Evolutionary conservation across 1,140 invertebrate species (phyloP).

Genomic region (Caenorhabditis tropicalis): DNA sequence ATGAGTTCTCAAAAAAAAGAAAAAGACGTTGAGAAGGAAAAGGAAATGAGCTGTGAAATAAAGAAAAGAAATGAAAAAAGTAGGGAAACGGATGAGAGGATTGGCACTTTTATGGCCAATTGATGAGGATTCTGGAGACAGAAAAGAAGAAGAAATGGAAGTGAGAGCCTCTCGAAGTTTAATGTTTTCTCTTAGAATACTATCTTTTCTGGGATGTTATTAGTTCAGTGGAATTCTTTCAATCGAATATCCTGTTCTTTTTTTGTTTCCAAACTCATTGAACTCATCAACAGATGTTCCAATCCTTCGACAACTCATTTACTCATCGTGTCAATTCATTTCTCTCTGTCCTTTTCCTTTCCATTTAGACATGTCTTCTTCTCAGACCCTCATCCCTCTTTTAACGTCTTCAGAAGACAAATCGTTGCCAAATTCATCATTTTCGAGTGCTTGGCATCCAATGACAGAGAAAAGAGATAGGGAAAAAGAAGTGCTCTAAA

Average conservation of each 20-base stretch:
- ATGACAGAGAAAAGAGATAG: not conserved
- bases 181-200: too few species aligned
- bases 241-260: not conserved
- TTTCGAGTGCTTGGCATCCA: constrained; percentile 24
- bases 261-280: not conserved
- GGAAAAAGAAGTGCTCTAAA: not conserved
- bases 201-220: too few species aligned
- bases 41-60: constrained; percentile 27
- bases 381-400: not conserved
- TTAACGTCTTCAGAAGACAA: constrained; percentile 35
- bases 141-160: not conserved
- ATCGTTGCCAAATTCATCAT: constrained; percentile 40
- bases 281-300: not conserved
- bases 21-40: not conserved
- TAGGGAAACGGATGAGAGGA: not conserved
- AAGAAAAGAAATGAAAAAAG: not conserved
- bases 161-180: not conserved
- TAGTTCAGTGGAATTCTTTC: too few species aligned
- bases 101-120: constrained; percentile 21
- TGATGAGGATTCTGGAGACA: not conserved
- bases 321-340: too few species aligned
- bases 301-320: too few species aligned
- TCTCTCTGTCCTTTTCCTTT: not conserved
- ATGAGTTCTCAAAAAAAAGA: not conserved
- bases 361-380: constrained; percentile 11